Evolutionary conservation across 2,797 vertebrate genomes (phyloP), one percentile per base, ranked within the genome.

Genomic region (Pseudochaenichthys georgianus): DNA sequence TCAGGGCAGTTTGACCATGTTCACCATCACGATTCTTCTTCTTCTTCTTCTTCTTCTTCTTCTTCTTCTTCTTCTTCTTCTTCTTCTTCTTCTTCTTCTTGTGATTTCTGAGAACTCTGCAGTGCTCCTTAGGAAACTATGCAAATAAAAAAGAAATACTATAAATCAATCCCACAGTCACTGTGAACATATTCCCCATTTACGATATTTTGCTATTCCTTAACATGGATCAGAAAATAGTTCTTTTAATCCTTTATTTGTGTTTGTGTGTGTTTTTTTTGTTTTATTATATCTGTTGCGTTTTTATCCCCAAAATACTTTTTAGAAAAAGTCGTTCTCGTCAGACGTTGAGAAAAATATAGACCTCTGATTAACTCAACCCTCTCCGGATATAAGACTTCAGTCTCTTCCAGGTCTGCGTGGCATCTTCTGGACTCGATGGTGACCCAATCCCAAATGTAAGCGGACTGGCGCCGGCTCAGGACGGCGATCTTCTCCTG

Each of bases 251-350:
- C 79, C 87, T 90, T 63, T 88, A 88, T 89, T 77, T 71, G 13
- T 60, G 15, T 83, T 13, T 73, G 46, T 77, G 57, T 77, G 38
- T 64, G 64, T 62, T 34, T 61, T 75, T 81, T 79, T 83, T 84
- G 78, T 87, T 81, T 84, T 52, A 31, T 94, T 76, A 55, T 66
- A 85, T 92, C 84, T 55, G 92, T 85, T 89, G 69, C 64, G 23
- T 90, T 94, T 95, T 95, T 94, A 93, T 95, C 90, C 93, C 82
- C 93, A 95, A 96, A 95, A 96, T 95, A 95, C 90, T 93, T 94
- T 65, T 86, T 92, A 84, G 90, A 93, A 94, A 94, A 94, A 93
- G 88, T 92, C 66, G 15, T 92, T 94, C 91, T 94, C 85, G 70
- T 92, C 89, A 81, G 85, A 77, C 84, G 84, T 91, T 92, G 92